Base-by-base conservation (phyloP, 2,113 vertebrate species). In the Emydura subglobosa region DNA sequence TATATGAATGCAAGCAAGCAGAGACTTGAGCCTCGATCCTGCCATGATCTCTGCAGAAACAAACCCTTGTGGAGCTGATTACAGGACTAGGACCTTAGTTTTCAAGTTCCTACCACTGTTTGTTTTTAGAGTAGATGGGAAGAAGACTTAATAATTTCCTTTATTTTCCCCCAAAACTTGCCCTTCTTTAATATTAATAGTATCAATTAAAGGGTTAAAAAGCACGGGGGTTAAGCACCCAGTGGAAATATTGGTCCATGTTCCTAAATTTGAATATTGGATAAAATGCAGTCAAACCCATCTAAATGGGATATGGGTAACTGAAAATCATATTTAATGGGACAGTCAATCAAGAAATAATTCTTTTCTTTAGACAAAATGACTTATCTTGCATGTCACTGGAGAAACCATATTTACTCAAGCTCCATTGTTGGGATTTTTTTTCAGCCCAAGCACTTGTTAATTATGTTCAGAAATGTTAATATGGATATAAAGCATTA, bases 71-170 rank as follows among this genome's bases (percentile, higher is more conserved):
- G 47, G 87, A 78, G 24, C 1, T 80, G 53, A 83, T 92, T 80
- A 0, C 0, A 47, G 57, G 1, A 0, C 74, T 68, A 49, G 68
- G 13, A 82, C 59, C 82, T 90, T 53, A 21, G 34, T 82, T 24
- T 25, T 89, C 78, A 65, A 0, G 13, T 72, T 78, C 5, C 89
- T 95, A 85, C 79, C 0, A 0, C 42, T 83, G 11, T 49, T 88
- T 12, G 10, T 74, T 88, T 44, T 44, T 44, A 82, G 90, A 82
- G 82, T 34, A 6, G 82, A 89, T 42, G 22, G 53, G 22, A n/a
- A n/a, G 39, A 54, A 24, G 34, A 14, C 39, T 82, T 82, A 55
- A 17, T 55, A 34, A n/a, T 95, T 90, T 68, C 91, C n/a, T 27
- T 86, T 86, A 50, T 81, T 92, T 83, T 17, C 42, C 82, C 24